Conservation (phyloP, 2,113 vertebrate species). For the Anoura caudifer region DNA sequence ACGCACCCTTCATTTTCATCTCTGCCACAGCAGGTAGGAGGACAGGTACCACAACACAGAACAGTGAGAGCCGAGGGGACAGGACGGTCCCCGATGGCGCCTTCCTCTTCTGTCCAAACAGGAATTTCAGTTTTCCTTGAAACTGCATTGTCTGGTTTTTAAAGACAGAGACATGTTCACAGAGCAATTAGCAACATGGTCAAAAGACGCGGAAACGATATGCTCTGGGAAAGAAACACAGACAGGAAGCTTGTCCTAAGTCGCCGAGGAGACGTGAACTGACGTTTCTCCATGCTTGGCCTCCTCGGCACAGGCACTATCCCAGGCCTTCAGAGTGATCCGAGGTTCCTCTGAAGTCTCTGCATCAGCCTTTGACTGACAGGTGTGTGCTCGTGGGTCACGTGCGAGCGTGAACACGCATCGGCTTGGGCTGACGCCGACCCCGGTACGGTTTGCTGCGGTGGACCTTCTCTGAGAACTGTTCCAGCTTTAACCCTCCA, state of each 20-base stretch:
- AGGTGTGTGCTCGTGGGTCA: fast-evolving
- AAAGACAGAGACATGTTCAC: not conserved
- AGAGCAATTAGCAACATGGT: fast-evolving
- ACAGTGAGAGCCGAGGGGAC: constrained; percentile 91
- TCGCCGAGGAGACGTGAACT: not conserved
- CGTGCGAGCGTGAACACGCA: fast-evolving
- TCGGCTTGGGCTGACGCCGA: fast-evolving
- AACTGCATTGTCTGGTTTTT: constrained; percentile 94
- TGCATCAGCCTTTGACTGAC: not conserved
- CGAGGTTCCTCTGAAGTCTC: not conserved
- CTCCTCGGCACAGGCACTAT: fast-evolving
- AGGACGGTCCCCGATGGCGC: constrained; percentile 82
- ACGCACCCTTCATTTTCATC: constrained; percentile 88
- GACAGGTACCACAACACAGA: constrained; percentile 92
- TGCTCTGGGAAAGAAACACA: not conserved
- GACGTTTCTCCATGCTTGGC: fast-evolving
- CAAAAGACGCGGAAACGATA: fast-evolving
- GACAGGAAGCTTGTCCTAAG: not conserved
- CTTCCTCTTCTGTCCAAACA: constrained; percentile 95
- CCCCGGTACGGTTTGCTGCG: not conserved
- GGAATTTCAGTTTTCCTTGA: constrained; percentile 94
- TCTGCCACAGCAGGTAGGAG: constrained; percentile 88
- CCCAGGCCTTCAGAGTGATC: fast-evolving
- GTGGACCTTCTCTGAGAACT: not conserved
- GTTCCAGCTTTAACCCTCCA: not conserved